Evolutionary conservation across 2,797 vertebrate species (phyloP), one percentile per base, ranked within the genome.

Genomic region (Oceanodroma leucorhoa): DNA sequence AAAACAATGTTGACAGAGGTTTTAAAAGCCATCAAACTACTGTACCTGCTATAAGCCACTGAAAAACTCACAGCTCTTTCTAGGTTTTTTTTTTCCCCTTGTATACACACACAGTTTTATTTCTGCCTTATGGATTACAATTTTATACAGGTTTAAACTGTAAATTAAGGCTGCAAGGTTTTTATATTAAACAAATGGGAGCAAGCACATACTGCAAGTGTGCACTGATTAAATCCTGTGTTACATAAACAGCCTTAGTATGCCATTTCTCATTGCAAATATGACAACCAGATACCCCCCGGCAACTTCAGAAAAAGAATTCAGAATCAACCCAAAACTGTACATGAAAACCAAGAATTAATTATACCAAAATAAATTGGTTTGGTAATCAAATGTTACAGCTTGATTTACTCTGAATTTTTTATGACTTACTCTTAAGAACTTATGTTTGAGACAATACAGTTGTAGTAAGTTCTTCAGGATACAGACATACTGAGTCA

Each of bases 171-270:
- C 36, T 84, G 46, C 8, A 58, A 79, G 34, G 24, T 43, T 96
- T 93, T 86, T 55, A 51, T n/a, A 87, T 80, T 41, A 69, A 91
- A 93, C 29, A 78, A 94, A 87, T 2, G 10, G 20, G 6, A 82
- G 36, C 23, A 88, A 60, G 40, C 54, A 65, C 55, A 66, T 57
- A 48, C 32, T 64, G 55, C 43, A 87, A 87, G 66, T 20, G 71
- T 83, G 80, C 51, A 82, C 66, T 70, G 58, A 82, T 94, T 91
- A 94, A 94, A 90, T 57, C 70, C 65, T 38, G 15, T 30, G 30
- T 73, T 91, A 94, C 53, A 82, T 89, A 95, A 93, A 93, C 86
- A 90, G 77, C 62, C 51, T 84, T 46, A 92, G 75, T 4, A 41
- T 84, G 83, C 40, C 75, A 70, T 53, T 93, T 76, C 62, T 87